phyloP scores from a whole-genome alignment of 35 echinoderm and acorn worm genomes.

The Nesometra sesokonis region DNA sequence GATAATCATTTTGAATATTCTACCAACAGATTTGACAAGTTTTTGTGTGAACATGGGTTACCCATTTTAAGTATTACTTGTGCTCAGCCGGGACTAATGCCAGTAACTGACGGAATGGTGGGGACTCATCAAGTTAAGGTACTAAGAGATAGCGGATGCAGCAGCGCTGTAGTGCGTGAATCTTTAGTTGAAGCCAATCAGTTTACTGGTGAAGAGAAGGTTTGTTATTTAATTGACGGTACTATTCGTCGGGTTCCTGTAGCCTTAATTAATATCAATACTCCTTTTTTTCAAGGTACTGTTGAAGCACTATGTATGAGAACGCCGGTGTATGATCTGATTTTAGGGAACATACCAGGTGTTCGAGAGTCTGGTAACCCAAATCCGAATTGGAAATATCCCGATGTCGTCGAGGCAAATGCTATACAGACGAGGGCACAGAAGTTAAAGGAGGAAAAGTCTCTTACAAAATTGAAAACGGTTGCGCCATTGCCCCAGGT shows the following conservation, averaged over 20 bases:
- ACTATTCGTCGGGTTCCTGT: neutral
- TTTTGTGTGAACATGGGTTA: too few species aligned
- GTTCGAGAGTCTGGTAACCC: neutral
- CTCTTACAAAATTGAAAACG: too few species aligned
- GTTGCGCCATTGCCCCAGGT: neutral
- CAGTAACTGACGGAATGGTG: neutral
- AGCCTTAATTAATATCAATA: constrained; percentile 8
- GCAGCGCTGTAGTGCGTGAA: neutral
- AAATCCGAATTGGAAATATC: neutral
- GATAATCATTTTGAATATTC: too few species aligned
- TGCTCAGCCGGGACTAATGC: neutral
- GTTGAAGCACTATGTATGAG: constrained; percentile 1
- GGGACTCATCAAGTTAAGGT: neutral
- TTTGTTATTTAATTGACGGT: neutral
- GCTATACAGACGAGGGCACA: too few species aligned
- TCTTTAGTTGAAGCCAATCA: neutral
- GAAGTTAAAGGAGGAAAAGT: too few species aligned
- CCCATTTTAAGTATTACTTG: neutral
- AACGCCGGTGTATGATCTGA: constrained; percentile 4
- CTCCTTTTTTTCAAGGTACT: constrained; percentile 10
- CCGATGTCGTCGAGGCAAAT: neutral
- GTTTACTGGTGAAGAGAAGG: neutral
- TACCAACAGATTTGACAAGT: too few species aligned
- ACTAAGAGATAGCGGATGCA: neutral
- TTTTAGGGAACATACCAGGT: constrained; percentile 5